Percentiles rank a stretch among this genome's conserved stretches.
Conservation (phyloP, 2,888 invertebrate genomes). For the Epirrhoe tristata region DNA sequence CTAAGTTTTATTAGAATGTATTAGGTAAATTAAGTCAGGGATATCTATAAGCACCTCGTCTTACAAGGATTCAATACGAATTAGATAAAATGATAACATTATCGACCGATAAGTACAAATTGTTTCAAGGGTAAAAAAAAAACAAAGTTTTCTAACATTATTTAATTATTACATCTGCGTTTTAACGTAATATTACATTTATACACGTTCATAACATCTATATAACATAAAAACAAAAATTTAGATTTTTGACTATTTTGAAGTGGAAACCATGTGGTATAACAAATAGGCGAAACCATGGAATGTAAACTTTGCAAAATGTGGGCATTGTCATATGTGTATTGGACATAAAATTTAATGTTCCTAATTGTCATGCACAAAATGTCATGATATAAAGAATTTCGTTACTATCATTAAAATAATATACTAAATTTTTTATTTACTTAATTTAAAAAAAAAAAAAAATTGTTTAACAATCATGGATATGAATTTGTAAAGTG, state of each 20-base stretch:
- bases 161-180: slow-evolving; percentile 16
- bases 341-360: no score
- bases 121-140: background rate
- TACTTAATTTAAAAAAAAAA: no score
- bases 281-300: no score
- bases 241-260: no score
- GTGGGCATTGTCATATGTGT: no score
- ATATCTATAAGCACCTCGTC: no score
- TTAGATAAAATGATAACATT: background rate
- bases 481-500: slow-evolving; percentile 1
- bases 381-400: background rate
- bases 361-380: background rate
- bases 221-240: background rate
- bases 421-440: no score
- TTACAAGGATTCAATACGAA: background rate
- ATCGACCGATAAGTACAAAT: background rate
- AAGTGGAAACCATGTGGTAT: no score
- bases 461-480: slow-evolving; percentile 5
- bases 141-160: slow-evolving; percentile 16
- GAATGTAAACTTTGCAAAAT: no score
- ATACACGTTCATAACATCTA: slow-evolving; percentile 9
- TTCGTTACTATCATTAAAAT: background rate
- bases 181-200: slow-evolving; percentile 8
- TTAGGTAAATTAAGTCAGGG: no score
- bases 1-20: no score